These are phyloP conservation scores for Setophaga kirtlandii DNA, from an alignment of 2,113 vertebrate species.

Conservation along the genomic window DNA sequence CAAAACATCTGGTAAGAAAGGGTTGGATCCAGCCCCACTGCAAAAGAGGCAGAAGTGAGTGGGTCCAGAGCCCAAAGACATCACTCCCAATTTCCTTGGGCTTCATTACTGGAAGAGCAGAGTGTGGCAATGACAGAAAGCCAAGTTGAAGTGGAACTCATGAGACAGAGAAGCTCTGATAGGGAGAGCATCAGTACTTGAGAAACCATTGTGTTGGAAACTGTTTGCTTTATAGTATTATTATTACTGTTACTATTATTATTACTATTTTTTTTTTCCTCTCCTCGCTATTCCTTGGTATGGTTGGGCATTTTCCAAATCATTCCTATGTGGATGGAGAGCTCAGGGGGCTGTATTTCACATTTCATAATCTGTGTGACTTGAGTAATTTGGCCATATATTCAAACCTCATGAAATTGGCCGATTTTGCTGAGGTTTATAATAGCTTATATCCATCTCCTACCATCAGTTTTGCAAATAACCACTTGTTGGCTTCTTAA, in stretches of 20 bases:
- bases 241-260: neutral
- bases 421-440: slow-evolving; percentile 25
- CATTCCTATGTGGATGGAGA: neutral
- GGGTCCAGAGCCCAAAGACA: neutral
- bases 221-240: neutral
- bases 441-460: slow-evolving; percentile 29
- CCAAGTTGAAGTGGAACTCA: rapidly evolving
- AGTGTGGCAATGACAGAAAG: rapidly evolving
- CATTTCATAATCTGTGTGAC: neutral
- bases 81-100: rapidly evolving
- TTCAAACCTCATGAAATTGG: neutral
- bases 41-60: neutral
- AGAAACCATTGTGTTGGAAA: neutral
- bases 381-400: neutral
- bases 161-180: neutral
- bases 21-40: neutral
- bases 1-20: neutral
- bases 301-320: neutral
- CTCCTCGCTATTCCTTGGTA: neutral
- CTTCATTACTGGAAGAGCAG: rapidly evolving
- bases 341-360: neutral
- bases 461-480: slow-evolving; percentile 26
- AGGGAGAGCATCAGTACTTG: neutral
- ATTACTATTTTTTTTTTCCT: too few species aligned
- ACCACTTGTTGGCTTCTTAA: slow-evolving; percentile 10